A percentile compares a stretch with the other conserved stretches of the same genome.
phyloP scores from a whole-genome alignment of 2,113 vertebrate genomes.

The Ciconia boyciana region DNA sequence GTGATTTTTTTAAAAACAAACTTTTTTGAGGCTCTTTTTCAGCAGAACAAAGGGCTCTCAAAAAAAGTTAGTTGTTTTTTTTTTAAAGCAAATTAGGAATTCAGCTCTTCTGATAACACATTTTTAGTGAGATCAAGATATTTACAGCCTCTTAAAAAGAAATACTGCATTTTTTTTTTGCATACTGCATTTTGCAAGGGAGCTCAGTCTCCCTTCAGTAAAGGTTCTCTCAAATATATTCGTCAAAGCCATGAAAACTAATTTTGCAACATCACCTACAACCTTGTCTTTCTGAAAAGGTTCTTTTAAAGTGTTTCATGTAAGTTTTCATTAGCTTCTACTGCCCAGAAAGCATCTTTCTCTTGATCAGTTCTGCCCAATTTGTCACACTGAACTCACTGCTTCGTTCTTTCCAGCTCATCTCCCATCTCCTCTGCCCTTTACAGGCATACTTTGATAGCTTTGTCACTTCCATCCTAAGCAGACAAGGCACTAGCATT shows the following conservation, averaged over 20 bases:
- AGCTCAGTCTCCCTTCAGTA: not conserved
- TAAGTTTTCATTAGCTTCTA: not conserved
- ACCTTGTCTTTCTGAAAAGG: not conserved
- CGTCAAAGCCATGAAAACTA: not conserved
- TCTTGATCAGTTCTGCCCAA: not conserved
- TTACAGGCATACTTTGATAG: not conserved
- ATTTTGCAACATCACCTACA: not conserved
- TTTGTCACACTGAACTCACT: not conserved
- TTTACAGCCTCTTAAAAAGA: not conserved
- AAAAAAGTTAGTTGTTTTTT: not conserved
- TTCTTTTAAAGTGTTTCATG: not conserved
- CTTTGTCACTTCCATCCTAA: not conserved
- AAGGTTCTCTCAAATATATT: not conserved
- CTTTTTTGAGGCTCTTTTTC: not conserved
- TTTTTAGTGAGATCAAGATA: not conserved
- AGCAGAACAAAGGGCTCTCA: not conserved
- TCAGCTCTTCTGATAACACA: not conserved
- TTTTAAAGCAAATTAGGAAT: not conserved
- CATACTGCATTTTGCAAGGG: too few relatives aligned
- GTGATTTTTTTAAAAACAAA: fast-evolving
- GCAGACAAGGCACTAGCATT: conserved; percentile 3
- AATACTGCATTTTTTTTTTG: not conserved
- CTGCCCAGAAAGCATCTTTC: not conserved
- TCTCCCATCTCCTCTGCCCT: not conserved
- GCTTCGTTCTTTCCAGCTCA: not conserved